Percentiles rank a stretch among this genome's conserved stretches.
These are phyloP conservation scores for Drosophila ercepeae DNA, from an alignment of 1,140 invertebrate genomes.

Conservation along the genomic window DNA sequence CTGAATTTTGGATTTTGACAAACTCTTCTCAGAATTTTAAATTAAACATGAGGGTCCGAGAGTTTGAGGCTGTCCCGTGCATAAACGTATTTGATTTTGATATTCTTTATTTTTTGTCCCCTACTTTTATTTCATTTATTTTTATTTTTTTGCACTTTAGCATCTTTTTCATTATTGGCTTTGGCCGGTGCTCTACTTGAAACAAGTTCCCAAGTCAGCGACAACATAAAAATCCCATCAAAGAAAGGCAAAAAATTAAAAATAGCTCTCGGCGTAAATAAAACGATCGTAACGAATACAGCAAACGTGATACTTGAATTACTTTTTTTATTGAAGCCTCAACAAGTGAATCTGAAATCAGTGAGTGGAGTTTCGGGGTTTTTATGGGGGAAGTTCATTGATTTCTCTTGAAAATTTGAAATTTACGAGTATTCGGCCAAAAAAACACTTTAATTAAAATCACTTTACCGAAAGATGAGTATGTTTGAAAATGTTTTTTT, in stretches of 20 bases:
- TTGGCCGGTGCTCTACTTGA: conserved; percentile 46
- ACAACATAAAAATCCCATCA: conserved; percentile 36
- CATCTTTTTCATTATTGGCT: conserved; percentile 62
- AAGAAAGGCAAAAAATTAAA: conserved; percentile 39
- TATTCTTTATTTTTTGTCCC: conserved; percentile 3
- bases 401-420: conserved; percentile 21
- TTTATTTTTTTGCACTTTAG: conserved; percentile 17
- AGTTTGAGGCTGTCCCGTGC: conserved; percentile 3
- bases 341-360: conserved; percentile 50
- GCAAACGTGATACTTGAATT: conserved; percentile 73
- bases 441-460: conserved; percentile 15
- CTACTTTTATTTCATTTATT: background rate
- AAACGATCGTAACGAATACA: conserved; percentile 44
- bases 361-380: conserved; percentile 5
- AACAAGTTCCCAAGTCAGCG: conserved; percentile 52
- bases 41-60: conserved; percentile 33
- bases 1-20: conserved; percentile 28
- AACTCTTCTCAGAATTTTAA: conserved; percentile 44
- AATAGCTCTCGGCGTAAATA: conserved; percentile 51
- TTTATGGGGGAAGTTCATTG: conserved; percentile 48
- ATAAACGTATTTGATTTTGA: conserved; percentile 18
- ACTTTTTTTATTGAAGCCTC: conserved; percentile 40
- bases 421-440: conserved; percentile 22
- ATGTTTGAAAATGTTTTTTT: conserved; percentile 2
- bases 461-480: background rate